Evolutionary conservation across 1,140 invertebrate genomes (phyloP).

Genomic region (Zaprionus tsacasi): DNA sequence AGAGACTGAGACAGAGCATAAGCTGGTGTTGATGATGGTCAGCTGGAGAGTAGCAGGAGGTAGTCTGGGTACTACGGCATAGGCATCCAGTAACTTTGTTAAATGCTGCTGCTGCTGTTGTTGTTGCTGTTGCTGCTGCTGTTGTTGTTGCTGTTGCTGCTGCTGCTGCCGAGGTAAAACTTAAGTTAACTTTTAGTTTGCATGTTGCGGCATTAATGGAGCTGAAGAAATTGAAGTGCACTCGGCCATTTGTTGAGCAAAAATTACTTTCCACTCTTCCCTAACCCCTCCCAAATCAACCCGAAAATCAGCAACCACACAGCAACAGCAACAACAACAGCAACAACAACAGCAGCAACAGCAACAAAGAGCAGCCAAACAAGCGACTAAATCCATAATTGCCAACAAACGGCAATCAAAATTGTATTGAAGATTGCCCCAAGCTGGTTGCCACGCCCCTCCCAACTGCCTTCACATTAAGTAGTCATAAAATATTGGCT

Average conservation of each 20-base stretch:
- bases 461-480: constrained; percentile 23
- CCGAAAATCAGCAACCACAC: constrained; percentile 42
- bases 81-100: constrained; percentile 70
- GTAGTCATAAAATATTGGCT: constrained; percentile 59
- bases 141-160: constrained; percentile 28
- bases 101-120: constrained; percentile 40
- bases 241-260: constrained; percentile 12
- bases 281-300: constrained; percentile 1
- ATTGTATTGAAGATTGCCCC: constrained; percentile 50
- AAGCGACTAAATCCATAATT: constrained; percentile 77
- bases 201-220: constrained; percentile 73
- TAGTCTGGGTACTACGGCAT: background rate
- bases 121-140: constrained; percentile 31
- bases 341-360: background rate
- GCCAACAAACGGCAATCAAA: constrained; percentile 75
- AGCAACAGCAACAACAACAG: constrained; percentile 21
- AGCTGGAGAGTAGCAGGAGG: constrained; percentile 21
- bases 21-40: constrained; percentile 65
- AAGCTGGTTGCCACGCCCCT: background rate
- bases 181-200: constrained; percentile 79
- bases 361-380: constrained; percentile 40
- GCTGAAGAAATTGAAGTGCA: constrained; percentile 68
- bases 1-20: constrained; percentile 14
- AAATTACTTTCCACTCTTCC: too few relatives aligned
- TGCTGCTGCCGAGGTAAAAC: constrained; percentile 50